Conservation (phyloP, 2,113 vertebrate species). For the Catagonus wagneri region DNA sequence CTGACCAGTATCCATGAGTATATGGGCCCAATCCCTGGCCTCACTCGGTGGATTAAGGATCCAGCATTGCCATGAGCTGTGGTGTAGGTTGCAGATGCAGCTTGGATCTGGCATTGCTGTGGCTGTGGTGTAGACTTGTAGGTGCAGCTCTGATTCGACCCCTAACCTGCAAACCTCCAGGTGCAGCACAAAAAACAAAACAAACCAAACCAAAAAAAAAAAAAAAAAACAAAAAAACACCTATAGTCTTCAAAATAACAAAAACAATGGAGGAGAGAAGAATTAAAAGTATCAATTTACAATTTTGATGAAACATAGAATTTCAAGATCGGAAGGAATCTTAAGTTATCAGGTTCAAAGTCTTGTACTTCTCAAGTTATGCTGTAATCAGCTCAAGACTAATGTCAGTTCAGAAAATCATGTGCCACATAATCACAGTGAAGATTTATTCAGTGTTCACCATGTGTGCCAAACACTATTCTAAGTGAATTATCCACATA, state of each 20-base stretch:
- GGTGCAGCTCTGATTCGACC: too few species aligned
- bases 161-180: too few species aligned
- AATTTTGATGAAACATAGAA: constrained; percentile 14
- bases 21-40: too few species aligned
- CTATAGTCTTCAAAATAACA: neutral
- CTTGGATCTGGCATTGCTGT: too few species aligned
- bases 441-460: neutral
- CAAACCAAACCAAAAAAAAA: too few species aligned
- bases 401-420: neutral
- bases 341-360: neutral
- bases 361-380: constrained; percentile 1
- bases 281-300: constrained; percentile 34
- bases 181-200: too few species aligned
- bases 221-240: too few species aligned
- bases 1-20: too few species aligned
- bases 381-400: neutral
- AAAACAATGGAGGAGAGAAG: neutral
- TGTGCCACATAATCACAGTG: neutral
- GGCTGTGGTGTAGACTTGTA: too few species aligned
- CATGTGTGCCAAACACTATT: neutral
- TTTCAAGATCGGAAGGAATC: constrained; percentile 7
- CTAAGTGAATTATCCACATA: neutral
- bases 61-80: too few species aligned
- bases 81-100: too few species aligned
- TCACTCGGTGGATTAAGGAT: too few species aligned